Evolutionary conservation across 2,113 vertebrate genomes (phyloP), one percentile per base, ranked within the genome.

Genomic region (Apteryx mantelli): DNA sequence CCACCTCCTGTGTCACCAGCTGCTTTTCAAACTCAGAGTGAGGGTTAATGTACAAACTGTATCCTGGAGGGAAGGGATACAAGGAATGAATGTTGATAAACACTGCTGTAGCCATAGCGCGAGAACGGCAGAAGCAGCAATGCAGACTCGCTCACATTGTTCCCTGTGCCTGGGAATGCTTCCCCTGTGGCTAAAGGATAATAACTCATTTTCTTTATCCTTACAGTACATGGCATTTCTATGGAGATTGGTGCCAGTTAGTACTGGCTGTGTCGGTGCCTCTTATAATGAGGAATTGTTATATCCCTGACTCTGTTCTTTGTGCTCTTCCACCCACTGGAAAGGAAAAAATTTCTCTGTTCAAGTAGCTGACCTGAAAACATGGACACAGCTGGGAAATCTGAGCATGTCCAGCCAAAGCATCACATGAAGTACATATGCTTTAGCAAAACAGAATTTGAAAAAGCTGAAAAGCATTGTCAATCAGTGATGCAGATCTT

Each of bases 131-230:
- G 82, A 42, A 93, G 46, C 89, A 96, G 93, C 88, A 95, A 97
- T 95, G 93, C 88, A 50, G 87, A 28, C 82, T 75, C 2, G 0
- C 52, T 81, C 61, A 14, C 79, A 81, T 94, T 97, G 94, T 93
- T 94, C 79, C 82, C 82, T 81, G 38, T 68, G 85, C 88, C 92
- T 71, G 85, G 82, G 85, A 94, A 75, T 64, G 71, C 84, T 96
- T 89, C 93, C 89, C 89, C 89, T 86, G 93, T 0, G 6, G 85
- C 91, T 93, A 90, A 68, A 74, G 91, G 73, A 94, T 96, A 96
- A 97, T 91, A 91, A 94, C 88, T 91, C 87, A 64, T 96, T 94
- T 96, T 95, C 96, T 94, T 93, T 90, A 88, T 94, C 95, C 93
- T 83, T 76, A 81, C 60, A 93, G 76, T 88, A 40, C 68, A 8